Base-by-base conservation (phyloP, 2,113 vertebrate species). In the Alexandromys fortis region DNA sequence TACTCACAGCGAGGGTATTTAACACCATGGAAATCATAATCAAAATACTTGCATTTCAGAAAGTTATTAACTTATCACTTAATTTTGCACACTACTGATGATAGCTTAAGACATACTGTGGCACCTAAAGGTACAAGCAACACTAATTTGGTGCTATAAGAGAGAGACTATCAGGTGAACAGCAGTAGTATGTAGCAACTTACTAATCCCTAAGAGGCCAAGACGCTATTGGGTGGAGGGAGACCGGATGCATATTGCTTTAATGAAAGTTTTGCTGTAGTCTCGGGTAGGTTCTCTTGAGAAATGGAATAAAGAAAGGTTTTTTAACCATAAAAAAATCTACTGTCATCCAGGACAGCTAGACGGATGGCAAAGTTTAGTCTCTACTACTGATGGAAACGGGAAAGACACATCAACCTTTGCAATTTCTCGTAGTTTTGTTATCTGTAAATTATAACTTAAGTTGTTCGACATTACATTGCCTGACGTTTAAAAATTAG, bases 371-470 rank as follows among this genome's bases (percentile, higher is more conserved):
- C 12, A 88, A 58, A 91, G 28, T 75, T 42, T 47, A 92, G 21
- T 47, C 4, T 77, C 72, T 82, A 38, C 38, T 92, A 65, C 68
- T 95, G 33, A 94, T 89, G 33, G 14, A 42, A 96, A 91, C 94
- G 35, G 38, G 38, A 86, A 90, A 93, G 65, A 68, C 8, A 89
- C 1, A 1, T n/a, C 33, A 73, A 5, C 94, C 13, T 94, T 83
- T 42, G 33, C 42, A 92, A 70, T 30, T 94, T 33, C 52, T 49
- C 49, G 42, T 19, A 12, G 19, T 49, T 42, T 28, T n/a, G 3
- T 5, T 49, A 87, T 47, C 82, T 93, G 63, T 90, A 91, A 94
- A 91, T 95, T 68, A 89, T 45, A 63, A 75, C 28, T 95, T n/a
- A 90, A 85, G 89, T 95, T 87, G 67, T 38, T 93, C 86, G 82